Percentiles rank a stretch among this genome's conserved stretches.
phyloP scores from a whole-genome alignment of 1,140 invertebrate genomes.

The Adelges cooleyi region DNA sequence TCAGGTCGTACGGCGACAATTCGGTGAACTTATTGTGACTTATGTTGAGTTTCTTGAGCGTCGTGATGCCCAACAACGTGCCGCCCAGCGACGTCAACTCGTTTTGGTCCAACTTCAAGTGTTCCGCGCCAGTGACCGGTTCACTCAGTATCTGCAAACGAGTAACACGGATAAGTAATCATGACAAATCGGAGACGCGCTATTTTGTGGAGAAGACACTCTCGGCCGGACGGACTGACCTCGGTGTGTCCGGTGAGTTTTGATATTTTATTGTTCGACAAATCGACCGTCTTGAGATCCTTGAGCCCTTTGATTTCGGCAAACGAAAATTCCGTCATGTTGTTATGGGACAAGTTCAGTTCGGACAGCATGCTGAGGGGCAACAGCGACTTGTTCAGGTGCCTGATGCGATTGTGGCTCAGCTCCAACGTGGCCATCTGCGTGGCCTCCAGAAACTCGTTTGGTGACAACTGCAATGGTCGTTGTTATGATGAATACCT shows the following conservation, averaged over 20 bases:
- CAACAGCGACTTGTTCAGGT: constrained; percentile 59
- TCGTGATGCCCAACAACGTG: constrained; percentile 56
- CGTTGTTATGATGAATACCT: no score
- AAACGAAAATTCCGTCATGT: constrained; percentile 61
- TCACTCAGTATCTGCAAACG: constrained; percentile 57
- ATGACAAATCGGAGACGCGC: no score
- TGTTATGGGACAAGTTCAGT: constrained; percentile 62
- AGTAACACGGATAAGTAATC: not conserved
- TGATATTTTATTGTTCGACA: constrained; percentile 61
- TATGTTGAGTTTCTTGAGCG: constrained; percentile 55
- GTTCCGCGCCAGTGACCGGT: constrained; percentile 52
- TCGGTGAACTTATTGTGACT: constrained; percentile 58
- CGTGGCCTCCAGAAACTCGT: constrained; percentile 58
- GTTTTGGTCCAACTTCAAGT: constrained; percentile 61
- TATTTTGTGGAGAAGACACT: no score
- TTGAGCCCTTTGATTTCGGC: constrained; percentile 59
- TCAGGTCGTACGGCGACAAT: constrained; percentile 59
- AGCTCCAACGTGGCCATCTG: constrained; percentile 53
- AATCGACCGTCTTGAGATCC: constrained; percentile 51
- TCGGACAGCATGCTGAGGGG: constrained; percentile 50
- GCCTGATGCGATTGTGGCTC: constrained; percentile 54
- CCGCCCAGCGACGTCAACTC: constrained; percentile 55
- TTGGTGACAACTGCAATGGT: constrained; percentile 50
- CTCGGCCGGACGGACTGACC: constrained; percentile 40
- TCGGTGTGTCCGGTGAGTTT: constrained; percentile 53